Evolutionary conservation across 2,797 vertebrate genomes (phyloP), one percentile per base, ranked within the genome.

Genomic region (Ctenochaetus hawaiiensis): DNA sequence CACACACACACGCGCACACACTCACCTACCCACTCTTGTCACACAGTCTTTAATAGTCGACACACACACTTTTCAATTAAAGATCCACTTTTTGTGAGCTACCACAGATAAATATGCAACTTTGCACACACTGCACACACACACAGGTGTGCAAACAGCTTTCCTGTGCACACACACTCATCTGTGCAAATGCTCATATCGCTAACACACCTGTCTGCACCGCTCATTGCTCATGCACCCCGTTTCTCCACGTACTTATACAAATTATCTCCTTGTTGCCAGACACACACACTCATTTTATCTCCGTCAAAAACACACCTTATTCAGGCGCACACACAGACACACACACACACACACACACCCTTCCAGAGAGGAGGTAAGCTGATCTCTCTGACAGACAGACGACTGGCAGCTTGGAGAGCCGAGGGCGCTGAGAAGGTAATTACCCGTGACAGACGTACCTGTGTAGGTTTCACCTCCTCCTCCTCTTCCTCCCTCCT

Each of bases 341-440:
- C 43, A 30, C 66, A 49, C 7, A 30, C 54, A 51, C 76, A 68
- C 72, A 67, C 54, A 23, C 59, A 72, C 53, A 71, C 57, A 77
- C 59, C n/a, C 80, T 61, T 53, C 20, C 67, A 87, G 78, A 86
- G 72, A 17, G 81, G 83, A 92, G 91, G 96, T 95, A 95, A 97
- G 93, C 91, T 78, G 96, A 97, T 96, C 95, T 91, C 90, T 91
- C 86, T 89, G 92, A 92, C 93, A 90, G 91, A 89, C 85, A 83
- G 76, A 77, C 89, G 83, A 89, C 86, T 93, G 93, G 93, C 91
- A 90, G 93, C 93, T 92, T 80, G 60, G 59, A 65, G 86, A 76
- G 88, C 67, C 63, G 30, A 83, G 59, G 80, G 91, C 86, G 75
- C 75, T 23, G 85, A 93, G 87, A 93, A 94, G 95, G 94, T 95